Evolutionary conservation across 2,113 vertebrate genomes (phyloP).

Genomic region (Psilopogon haemacephalus): DNA sequence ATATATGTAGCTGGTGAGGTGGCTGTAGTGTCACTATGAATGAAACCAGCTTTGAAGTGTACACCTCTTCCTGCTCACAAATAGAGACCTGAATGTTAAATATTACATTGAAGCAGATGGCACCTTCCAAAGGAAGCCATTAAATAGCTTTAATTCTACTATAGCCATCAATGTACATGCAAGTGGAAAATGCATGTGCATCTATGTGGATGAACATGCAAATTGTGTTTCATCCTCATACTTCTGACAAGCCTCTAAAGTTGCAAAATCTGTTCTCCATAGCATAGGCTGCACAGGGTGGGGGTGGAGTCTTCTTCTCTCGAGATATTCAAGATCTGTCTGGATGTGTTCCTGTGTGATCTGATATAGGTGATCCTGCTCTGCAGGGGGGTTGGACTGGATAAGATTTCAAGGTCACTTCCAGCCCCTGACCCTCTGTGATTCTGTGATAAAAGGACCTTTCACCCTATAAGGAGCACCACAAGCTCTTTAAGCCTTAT

Average conservation of each 20-base stretch:
- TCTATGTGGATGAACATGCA: neutral
- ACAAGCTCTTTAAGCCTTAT: neutral
- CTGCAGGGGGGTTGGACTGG: too few relatives aligned
- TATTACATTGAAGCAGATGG: conserved; percentile 22
- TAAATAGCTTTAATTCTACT: conserved; percentile 6
- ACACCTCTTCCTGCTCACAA: conserved; percentile 80
- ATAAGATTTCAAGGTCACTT: too few relatives aligned
- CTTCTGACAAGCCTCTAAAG: neutral
- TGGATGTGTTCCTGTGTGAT: too few relatives aligned
- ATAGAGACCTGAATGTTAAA: conserved; percentile 77
- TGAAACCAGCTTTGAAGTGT: conserved; percentile 72
- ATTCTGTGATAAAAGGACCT: neutral
- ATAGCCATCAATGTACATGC: neutral
- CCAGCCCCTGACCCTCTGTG: too few relatives aligned
- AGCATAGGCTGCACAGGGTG: neutral
- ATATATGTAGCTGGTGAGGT: conserved; percentile 76
- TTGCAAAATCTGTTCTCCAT: neutral
- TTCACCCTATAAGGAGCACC: neutral
- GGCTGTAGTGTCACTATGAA: conserved; percentile 83
- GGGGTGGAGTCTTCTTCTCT: too few relatives aligned
- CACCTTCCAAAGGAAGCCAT: conserved; percentile 2
- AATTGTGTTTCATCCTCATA: neutral
- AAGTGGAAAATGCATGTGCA: neutral
- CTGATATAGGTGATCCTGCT: too few relatives aligned
- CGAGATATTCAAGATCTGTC: too few relatives aligned